Evolutionary conservation across 2,888 invertebrate genomes (phyloP).

Genomic region (Rhagonycha fulva): DNA sequence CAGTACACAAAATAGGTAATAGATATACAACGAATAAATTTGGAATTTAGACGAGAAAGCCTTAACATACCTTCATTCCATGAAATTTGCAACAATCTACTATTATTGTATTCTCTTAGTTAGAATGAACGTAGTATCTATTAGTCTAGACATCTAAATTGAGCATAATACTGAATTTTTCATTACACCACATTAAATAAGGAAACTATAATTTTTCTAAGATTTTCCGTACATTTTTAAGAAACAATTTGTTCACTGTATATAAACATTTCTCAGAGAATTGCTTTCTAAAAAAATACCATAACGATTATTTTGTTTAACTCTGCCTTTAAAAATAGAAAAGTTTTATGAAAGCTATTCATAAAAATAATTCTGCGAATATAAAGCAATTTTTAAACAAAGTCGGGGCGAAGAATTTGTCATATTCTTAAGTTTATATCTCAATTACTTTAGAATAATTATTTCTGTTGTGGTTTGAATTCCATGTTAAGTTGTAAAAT

Average conservation of each 20-base stretch:
- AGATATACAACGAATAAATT: neutral
- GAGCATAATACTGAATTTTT: neutral
- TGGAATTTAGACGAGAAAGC: neutral
- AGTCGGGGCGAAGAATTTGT: no score
- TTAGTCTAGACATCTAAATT: neutral
- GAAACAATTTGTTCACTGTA: neutral
- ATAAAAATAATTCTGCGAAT: neutral
- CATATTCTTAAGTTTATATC: no score
- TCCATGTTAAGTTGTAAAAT: no score
- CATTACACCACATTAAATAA: neutral
- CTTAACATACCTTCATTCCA: no score
- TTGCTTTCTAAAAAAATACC: neutral
- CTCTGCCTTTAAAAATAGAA: neutral
- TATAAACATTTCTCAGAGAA: neutral
- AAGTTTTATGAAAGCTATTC: neutral
- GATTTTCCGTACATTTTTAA: neutral
- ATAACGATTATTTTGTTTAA: neutral
- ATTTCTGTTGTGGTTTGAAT: no score
- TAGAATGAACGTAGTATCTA: neutral
- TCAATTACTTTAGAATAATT: no score
- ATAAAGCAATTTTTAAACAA: no score
- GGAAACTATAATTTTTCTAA: neutral
- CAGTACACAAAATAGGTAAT: constrained; percentile 1
- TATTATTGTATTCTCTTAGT: no score
- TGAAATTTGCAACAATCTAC: neutral